phyloP scores from a whole-genome alignment of 2,797 vertebrate genomes.

The Tokudaia tokunoshimensis region DNA sequence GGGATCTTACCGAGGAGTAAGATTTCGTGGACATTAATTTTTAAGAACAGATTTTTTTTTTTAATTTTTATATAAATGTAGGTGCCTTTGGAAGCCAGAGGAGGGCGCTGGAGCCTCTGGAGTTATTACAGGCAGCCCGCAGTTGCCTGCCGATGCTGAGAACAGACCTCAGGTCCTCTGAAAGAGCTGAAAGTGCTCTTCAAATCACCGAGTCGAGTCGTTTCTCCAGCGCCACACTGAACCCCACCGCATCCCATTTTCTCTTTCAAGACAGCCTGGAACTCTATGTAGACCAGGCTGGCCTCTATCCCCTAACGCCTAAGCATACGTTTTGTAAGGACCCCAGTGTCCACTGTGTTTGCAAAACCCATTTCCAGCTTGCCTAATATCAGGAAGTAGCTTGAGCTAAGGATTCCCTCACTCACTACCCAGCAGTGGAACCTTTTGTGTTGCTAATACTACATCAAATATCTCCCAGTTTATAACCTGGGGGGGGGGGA shows the following conservation, averaged over 20 bases:
- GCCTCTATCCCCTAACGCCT: no score
- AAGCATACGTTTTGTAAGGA: background rate
- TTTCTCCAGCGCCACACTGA: no score
- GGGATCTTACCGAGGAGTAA: background rate
- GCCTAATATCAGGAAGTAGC: background rate
- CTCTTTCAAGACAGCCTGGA: background rate
- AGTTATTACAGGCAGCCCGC: background rate
- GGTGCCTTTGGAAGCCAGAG: background rate
- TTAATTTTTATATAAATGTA: background rate
- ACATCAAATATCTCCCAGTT: background rate
- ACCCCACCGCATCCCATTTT: background rate
- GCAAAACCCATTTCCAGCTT: background rate
- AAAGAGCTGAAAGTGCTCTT: background rate
- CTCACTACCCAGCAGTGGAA: background rate
- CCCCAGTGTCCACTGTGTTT: background rate
- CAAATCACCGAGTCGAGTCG: background rate
- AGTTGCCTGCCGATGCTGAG: no score
- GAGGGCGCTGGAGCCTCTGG: background rate
- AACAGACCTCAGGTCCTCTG: background rate
- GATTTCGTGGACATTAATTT: background rate
- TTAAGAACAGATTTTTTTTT: background rate
- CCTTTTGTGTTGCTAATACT: background rate
- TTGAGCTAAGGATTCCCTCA: background rate
- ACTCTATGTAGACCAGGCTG: background rate
- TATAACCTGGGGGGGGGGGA: background rate